Evolutionary conservation across 2,113 vertebrate genomes (phyloP), one percentile per base, ranked within the genome.

Genomic region (Dromaius novaehollandiae): DNA sequence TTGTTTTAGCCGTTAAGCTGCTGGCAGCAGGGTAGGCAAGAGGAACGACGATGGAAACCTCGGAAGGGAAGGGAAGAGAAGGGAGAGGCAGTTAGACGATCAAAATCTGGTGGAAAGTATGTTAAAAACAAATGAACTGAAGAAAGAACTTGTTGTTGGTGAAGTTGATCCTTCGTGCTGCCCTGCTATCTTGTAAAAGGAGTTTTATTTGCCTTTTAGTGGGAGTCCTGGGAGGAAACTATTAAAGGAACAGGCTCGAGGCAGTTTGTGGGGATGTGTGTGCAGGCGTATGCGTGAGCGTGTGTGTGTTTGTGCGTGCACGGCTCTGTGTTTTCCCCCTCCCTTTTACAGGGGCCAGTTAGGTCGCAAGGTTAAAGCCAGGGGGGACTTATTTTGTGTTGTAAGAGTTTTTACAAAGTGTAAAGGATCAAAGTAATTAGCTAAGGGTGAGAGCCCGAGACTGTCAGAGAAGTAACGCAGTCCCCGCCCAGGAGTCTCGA

Each of bases 351-450:
- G 96, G 97, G 97, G 97, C 98, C 95, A 86, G 78, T 48, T 95
- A 95, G 98, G 98, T 98, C 96, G 96, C 98, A 97, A 98, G 98
- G 98, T 99, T 98, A 98, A 97, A 97, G 98, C 98, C 97, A 97
- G 94, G 96, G 98, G 96, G 97, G 94, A 97, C 95, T 98, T 96
- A 96, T 96, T 98, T 98, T 97, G 96, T 98, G 97, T 98, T 97
- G 98, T 98, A 98, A 98, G 98, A 96, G 97, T 98, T 97, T 99
- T 99, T 98, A 99, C 98, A 98, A 98, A 97, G 98, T 98, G 98
- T 98, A 98, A 98, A 97, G 98, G 98, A 99, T 98, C 98, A 98
- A 98, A 98, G 98, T 98, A 97, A 98, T 98, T 98, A 98, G 98
- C 97, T 93, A 94, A 97, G 98, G 96, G 97, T 97, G 88, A 98